Conservation (phyloP, 2,113 vertebrate genomes). For the Oncorhynchus keta region DNA sequence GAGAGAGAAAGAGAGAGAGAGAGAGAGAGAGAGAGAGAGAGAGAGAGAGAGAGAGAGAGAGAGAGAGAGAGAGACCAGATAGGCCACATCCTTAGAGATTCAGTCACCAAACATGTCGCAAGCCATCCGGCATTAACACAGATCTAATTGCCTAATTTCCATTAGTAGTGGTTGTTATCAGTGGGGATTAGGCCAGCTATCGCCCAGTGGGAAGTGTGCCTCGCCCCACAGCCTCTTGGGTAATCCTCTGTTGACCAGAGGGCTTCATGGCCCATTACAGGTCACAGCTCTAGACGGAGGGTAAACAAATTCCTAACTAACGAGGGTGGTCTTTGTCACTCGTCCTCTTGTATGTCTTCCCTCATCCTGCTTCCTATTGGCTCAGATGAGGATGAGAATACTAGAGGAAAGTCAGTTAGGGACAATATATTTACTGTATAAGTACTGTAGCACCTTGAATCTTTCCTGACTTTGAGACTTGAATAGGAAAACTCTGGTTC, state of each 20-base stretch:
- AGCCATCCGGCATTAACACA: slow-evolving; percentile 63
- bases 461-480: too few relatives aligned
- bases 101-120: slow-evolving; percentile 55
- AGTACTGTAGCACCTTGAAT: too few relatives aligned
- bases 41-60: slow-evolving; percentile 4
- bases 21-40: slow-evolving; percentile 9
- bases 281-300: slow-evolving; percentile 67
- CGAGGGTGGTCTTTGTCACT: slow-evolving; percentile 34
- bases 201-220: slow-evolving; percentile 1
- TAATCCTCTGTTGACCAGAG: slow-evolving; percentile 76
- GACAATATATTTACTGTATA: too few relatives aligned
- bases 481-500: too few relatives aligned
- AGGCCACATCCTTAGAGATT: slow-evolving; percentile 49
- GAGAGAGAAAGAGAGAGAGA: slow-evolving; percentile 15
- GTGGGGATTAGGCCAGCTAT: slow-evolving; percentile 53
- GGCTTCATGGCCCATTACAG: slow-evolving; percentile 53
- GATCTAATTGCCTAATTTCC: slow-evolving; percentile 68
- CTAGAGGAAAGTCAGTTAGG: too few relatives aligned
- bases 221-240: slow-evolving; percentile 42
- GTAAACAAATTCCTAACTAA: slow-evolving; percentile 78
- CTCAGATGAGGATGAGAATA: not conserved
- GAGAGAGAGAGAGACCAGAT: not conserved
- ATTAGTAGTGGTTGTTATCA: slow-evolving; percentile 64
- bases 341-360: not conserved
- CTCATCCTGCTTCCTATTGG: slow-evolving; percentile 6